Percentiles rank a stretch among this genome's conserved stretches.
Evolutionary conservation across 2,888 invertebrate genomes (phyloP).

Genomic region (Amblyjoppa fuscipennis): DNA sequence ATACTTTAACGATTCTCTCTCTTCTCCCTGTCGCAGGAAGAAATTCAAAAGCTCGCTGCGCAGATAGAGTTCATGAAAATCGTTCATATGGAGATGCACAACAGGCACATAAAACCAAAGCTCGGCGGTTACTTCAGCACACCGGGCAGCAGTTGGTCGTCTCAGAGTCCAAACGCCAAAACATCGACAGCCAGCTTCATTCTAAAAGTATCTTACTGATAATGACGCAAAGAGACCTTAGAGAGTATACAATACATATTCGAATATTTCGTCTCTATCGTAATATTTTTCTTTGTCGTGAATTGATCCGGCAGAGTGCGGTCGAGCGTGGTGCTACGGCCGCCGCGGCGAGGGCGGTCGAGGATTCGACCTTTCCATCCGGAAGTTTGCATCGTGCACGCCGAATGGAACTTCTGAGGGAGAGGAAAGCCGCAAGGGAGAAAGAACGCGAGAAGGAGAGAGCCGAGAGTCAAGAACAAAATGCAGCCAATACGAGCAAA

Average conservation of each 20-base stretch:
- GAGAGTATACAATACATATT: background rate
- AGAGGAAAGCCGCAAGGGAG: conserved; percentile 78
- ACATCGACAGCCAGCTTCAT: conserved; percentile 80
- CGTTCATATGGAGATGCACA: conserved; percentile 97
- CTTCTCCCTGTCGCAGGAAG: conserved; percentile 88
- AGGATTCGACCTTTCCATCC: conserved; percentile 80
- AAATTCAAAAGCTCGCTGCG: conserved; percentile 95
- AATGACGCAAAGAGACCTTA: background rate
- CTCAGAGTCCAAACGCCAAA: conserved; percentile 79
- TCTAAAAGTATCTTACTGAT: conserved; percentile 74
- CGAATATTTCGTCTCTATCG: background rate
- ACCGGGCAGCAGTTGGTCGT: conserved; percentile 76
- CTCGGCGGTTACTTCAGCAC: conserved; percentile 93
- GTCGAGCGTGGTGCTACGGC: conserved; percentile 80
- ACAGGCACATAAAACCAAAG: conserved; percentile 94
- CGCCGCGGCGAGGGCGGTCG: conserved; percentile 80
- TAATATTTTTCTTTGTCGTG: conserved; percentile 14
- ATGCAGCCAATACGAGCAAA: conserved; percentile 58
- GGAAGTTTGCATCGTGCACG: conserved; percentile 79
- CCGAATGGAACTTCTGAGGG: conserved; percentile 76
- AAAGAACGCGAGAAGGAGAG: conserved; percentile 74
- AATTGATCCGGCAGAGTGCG: conserved; percentile 75
- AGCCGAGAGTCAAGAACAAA: conserved; percentile 65
- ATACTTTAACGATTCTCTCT: background rate
- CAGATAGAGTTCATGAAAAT: conserved; percentile 98